Evolutionary conservation across 2,797 vertebrate species (phyloP).

Genomic region (Gastrophryne carolinensis): DNA sequence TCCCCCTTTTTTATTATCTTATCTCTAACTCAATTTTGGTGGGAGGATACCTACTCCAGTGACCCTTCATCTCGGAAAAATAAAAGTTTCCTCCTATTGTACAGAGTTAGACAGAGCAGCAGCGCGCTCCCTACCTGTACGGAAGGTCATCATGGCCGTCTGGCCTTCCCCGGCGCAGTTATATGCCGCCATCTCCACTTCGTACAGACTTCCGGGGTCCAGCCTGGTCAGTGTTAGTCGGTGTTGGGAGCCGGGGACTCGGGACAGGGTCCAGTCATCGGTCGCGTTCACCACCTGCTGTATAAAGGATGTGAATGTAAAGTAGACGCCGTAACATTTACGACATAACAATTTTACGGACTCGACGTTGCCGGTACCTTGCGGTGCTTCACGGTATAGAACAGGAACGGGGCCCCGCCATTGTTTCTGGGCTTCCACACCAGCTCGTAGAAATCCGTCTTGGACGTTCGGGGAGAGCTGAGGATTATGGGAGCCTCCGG

Average conservation of each 20-base stretch:
- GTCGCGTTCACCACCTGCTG: conserved; percentile 81
- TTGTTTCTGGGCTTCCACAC: conserved; percentile 89
- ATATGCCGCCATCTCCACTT: conserved; percentile 93
- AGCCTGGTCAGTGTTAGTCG: conserved; percentile 84
- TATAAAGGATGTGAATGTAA: background rate
- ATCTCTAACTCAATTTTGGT: no score
- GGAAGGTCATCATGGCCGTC: conserved; percentile 97
- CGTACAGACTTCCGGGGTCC: conserved; percentile 90
- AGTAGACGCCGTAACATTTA: no score
- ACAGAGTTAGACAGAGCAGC: no score
- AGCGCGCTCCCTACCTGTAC: conserved; percentile 82
- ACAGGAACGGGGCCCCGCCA: conserved; percentile 78
- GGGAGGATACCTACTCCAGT: no score
- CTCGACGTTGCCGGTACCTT: no score
- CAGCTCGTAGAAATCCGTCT: conserved; percentile 90
- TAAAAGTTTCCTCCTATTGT: no score
- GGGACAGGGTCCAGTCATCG: conserved; percentile 79
- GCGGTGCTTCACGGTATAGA: conserved; percentile 90
- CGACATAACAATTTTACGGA: no score
- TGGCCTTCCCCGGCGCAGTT: conserved; percentile 93
- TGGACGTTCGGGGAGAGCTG: conserved; percentile 89
- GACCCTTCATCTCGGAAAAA: no score
- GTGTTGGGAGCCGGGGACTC: conserved; percentile 82
- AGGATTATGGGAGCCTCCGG: conserved; percentile 92
- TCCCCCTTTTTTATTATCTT: no score